Percentiles rank a stretch among this genome's conserved stretches.
Conservation (phyloP, 35 echinoderm and acorn worm genomes). For the Apostichopus japonicus region DNA sequence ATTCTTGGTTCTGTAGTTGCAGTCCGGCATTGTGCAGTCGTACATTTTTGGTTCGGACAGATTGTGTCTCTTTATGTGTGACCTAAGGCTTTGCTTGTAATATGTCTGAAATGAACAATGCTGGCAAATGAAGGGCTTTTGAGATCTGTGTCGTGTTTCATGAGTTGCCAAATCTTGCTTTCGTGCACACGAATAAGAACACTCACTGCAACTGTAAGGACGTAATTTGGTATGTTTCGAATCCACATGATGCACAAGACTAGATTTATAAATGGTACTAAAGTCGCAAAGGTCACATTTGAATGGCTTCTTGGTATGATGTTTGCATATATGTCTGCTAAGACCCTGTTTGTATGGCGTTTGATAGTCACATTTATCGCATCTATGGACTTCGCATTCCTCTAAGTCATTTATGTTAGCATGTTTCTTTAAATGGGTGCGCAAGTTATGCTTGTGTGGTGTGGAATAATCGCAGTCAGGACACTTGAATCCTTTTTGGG, state of each 20-base stretch:
- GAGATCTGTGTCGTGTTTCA: constrained; percentile 58
- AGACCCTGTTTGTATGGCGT: constrained; percentile 85
- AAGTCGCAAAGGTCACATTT: constrained; percentile 86
- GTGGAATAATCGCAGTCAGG: constrained; percentile 77
- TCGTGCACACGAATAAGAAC: constrained; percentile 70
- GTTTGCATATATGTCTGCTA: constrained; percentile 75
- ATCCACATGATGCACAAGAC: constrained; percentile 82
- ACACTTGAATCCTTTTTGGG: constrained; percentile 59
- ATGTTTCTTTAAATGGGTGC: constrained; percentile 88
- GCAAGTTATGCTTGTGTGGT: constrained; percentile 74
- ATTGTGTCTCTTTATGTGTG: constrained; percentile 86
- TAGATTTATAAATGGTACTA: constrained; percentile 91
- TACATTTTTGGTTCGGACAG: constrained; percentile 45
- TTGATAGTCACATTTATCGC: constrained; percentile 88
- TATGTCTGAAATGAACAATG: constrained; percentile 77
- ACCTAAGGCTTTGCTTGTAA: constrained; percentile 65
- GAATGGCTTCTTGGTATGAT: constrained; percentile 75
- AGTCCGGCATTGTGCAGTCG: constrained; percentile 63
- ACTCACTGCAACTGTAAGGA: constrained; percentile 76
- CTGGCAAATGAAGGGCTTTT: constrained; percentile 71
- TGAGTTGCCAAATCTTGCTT: constrained; percentile 86
- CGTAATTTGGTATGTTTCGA: constrained; percentile 81
- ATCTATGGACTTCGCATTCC: constrained; percentile 75
- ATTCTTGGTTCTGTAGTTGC: constrained; percentile 77
- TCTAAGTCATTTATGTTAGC: constrained; percentile 70